Base-by-base conservation (phyloP, 2,888 invertebrate genomes). In the Parnassius mnemosyne region DNA sequence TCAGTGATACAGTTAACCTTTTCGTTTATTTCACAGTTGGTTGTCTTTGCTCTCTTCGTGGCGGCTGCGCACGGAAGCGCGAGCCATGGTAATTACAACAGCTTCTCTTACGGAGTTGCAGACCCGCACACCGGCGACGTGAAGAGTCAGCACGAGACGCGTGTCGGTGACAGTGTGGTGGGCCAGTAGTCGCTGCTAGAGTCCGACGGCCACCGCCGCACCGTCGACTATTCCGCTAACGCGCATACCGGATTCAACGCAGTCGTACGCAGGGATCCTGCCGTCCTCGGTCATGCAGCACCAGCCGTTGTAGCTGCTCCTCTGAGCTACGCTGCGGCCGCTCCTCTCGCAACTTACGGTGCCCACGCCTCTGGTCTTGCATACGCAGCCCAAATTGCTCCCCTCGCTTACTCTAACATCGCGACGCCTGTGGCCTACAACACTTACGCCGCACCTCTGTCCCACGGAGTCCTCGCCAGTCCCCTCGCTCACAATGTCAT, bases 191-290 rank as follows among this genome's bases (percentile, higher is more conserved):
- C 89, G 3, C 83, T 90, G 60, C 77, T 94, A 84, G 80, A 93
- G 66, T 92, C 94, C 25, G 94, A 94, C 75, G 94, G 94, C 70
- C 93, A 93, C 62, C 92, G 92, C 76, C 93, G 94, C 68, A 94
- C 92, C 16, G 94, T 94, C 0, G 94, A 94, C 80, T 93, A 93
- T 81, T 89, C 91, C 64, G 92, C 92, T 68, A 92, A 92, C 67
- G 85, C 88, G n/a, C 81, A 91, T 74, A 86, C 88, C 67, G 93
- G 93, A 61, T 93, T 93, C 85, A 93, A 92, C 83, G 93, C 93
- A 12, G 77, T 93, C 56, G 93, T 93, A 47, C 89, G 89, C 73
- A 92, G 89, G 66, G 92, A 92, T 75, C 92, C 93, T 10, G 80
- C 75, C 7, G 66, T 75, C 52, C 66, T 75, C 43, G 71, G 75